Percentiles rank a stretch among this genome's conserved stretches.
These are phyloP conservation scores for Champsocephalus gunnari DNA, from an alignment of 2,797 vertebrate species.

Conservation along the genomic window DNA sequence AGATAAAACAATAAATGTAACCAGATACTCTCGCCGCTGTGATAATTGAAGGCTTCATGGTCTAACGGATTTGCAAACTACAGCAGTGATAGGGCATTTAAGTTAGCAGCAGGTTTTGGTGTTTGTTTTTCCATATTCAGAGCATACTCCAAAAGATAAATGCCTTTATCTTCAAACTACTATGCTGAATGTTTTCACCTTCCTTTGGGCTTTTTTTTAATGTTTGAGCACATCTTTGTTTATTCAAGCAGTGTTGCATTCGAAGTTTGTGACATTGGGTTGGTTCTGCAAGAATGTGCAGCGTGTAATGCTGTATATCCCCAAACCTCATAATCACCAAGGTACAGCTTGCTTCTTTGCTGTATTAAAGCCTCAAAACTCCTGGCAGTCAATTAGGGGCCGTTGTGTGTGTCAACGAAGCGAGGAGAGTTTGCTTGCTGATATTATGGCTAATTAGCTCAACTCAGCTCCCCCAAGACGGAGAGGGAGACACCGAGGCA, in stretches of 20 bases:
- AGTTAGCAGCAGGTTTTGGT: constrained; percentile 26
- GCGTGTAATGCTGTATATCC: constrained; percentile 71
- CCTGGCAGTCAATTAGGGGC: constrained; percentile 81
- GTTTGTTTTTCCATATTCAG: constrained; percentile 42
- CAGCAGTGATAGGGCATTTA: constrained; percentile 39
- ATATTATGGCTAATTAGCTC: constrained; percentile 85
- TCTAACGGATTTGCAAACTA: constrained; percentile 60
- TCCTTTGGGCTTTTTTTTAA: constrained; percentile 66
- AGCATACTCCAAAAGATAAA: constrained; percentile 56
- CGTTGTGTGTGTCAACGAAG: constrained; percentile 79
- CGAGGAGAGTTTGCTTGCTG: constrained; percentile 80
- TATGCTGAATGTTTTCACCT: constrained; percentile 52
- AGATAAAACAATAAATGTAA: constrained; percentile 59
- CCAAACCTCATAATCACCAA: constrained; percentile 79
- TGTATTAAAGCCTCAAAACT: constrained; percentile 81
- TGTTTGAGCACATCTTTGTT: constrained; percentile 73
- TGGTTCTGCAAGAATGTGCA: constrained; percentile 76
- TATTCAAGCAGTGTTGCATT: constrained; percentile 69
- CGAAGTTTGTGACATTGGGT: constrained; percentile 74
- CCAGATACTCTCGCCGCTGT: constrained; percentile 46
- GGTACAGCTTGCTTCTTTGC: constrained; percentile 79
- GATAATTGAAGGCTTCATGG: constrained; percentile 64
- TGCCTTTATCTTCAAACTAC: constrained; percentile 57
- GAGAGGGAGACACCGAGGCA: constrained; percentile 70
- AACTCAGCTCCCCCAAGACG: constrained; percentile 78